Base-by-base conservation (phyloP, 1,140 invertebrate genomes). In the Brachionus plicatilis region DNA sequence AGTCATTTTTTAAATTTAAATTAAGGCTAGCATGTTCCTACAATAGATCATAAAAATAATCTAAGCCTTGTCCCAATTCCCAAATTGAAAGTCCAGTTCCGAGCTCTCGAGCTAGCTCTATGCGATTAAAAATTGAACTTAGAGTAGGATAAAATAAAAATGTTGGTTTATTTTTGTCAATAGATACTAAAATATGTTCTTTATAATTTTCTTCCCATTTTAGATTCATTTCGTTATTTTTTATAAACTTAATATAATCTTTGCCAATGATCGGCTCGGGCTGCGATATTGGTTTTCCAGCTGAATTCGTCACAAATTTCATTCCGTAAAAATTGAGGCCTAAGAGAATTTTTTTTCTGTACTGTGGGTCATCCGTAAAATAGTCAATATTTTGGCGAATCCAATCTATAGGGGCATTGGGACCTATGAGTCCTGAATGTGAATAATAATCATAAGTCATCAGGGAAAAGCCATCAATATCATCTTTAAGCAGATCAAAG, bases 391-490 rank as follows among this genome's bases (percentile, higher is more conserved):
- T 95, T 53, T 93, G 89, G 87, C 92, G 91, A n/a, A 94, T 91
- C 95, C 96, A 97, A 72, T 92, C 88, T 0, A 95, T 84, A 0
- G 95, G 95, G 86, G 94, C 93, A 90, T 97, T 97, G 4, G 95
- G 95, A 4, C 78, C 50, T 33, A 56, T 43, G 17, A 27, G 14
- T 24, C 27, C 4, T 33, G 27, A n/a, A 56, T 60, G 43, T 2
- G 90, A 94, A 29, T 95, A 96, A 89, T 93, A 97, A 89, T 98
- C 96, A 89, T 98, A 98, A 0, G 95, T 97, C 95, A 97, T 96
- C 1, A 98, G 90, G 53, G 95, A 96, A 88, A 97, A 96, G 76
- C 92, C 93, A 87, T 93, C 93, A 2, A 97, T 91, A 88, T 93
- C 90, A 37, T 93, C 91, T 86, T 93, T 92, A 12, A 97, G 91